phyloP scores from a whole-genome alignment of 2,797 vertebrate genomes.

The Crypturellus tataupa region DNA sequence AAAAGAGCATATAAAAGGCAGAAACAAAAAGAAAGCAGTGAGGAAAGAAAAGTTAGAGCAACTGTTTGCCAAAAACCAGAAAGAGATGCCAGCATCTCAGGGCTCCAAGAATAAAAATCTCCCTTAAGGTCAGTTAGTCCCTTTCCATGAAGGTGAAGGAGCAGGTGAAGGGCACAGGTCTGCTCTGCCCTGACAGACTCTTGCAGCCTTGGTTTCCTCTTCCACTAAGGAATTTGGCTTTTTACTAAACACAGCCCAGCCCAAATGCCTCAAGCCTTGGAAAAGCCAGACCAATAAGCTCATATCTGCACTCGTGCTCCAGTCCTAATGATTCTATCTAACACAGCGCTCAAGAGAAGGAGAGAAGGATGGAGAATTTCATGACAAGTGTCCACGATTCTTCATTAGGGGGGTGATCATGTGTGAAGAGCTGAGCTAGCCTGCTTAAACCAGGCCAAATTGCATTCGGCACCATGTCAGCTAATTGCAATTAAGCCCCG shows the following conservation, averaged over 20 bases:
- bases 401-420: neutral
- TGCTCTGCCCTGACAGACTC: too few relatives aligned
- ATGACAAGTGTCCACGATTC: neutral
- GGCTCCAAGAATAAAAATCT: neutral
- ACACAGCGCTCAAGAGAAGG: neutral
- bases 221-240: accelerated
- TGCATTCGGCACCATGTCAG: neutral
- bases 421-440: neutral
- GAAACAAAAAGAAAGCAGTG: neutral
- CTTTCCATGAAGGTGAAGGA: neutral
- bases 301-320: neutral
- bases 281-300: neutral
- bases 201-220: neutral
- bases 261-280: neutral
- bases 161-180: neutral
- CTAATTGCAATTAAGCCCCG: neutral
- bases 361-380: neutral
- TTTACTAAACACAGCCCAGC: neutral
- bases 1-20: neutral
- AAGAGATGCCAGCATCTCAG: neutral
- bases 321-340: neutral
- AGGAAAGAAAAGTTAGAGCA: neutral
- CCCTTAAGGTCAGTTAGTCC: neutral
- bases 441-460: neutral
- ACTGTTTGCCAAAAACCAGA: neutral